These are phyloP conservation scores for Sylvia borin DNA, from an alignment of 2,797 vertebrate species.

Conservation along the genomic window DNA sequence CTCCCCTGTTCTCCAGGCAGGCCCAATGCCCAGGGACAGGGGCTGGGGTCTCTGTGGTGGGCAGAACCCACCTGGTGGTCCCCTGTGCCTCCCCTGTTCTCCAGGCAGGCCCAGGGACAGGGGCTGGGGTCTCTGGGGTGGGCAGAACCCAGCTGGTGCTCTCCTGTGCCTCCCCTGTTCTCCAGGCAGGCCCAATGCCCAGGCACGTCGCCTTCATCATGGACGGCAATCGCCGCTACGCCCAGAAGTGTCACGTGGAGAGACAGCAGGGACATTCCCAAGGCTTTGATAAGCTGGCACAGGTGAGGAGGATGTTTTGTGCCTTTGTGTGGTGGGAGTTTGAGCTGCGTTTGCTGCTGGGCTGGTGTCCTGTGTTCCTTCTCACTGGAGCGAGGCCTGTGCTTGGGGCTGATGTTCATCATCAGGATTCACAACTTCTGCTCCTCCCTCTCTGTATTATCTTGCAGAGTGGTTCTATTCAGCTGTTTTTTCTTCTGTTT, in stretches of 20 bases:
- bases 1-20: too few species aligned
- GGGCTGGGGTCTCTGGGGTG: neutral
- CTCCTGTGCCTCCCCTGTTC: neutral
- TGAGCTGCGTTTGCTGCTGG: neutral
- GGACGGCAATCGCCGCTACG: constrained; percentile 97
- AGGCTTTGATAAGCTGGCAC: constrained; percentile 95
- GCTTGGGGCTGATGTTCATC: neutral
- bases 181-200: constrained; percentile 93
- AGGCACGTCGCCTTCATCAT: constrained; percentile 98
- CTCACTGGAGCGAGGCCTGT: neutral
- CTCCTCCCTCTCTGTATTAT: neutral
- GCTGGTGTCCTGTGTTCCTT: neutral
- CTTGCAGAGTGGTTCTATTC: neutral
- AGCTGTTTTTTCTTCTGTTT: neutral
- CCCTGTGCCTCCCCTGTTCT: too few species aligned
- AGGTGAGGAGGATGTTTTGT: constrained; percentile 76
- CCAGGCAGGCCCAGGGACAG: too few species aligned
- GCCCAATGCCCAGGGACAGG: too few species aligned
- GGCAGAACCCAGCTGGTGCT: neutral
- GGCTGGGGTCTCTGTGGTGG: too few species aligned
- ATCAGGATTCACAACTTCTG: neutral
- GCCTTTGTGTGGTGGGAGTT: neutral
- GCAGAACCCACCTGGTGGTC: too few species aligned
- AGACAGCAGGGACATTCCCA: constrained; percentile 92
- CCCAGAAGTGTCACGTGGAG: constrained; percentile 90